A percentile compares a stretch with the other conserved stretches of the same genome.
Conservation (phyloP, 2,888 invertebrate species). For the Acrocyrtus sp. region DNA sequence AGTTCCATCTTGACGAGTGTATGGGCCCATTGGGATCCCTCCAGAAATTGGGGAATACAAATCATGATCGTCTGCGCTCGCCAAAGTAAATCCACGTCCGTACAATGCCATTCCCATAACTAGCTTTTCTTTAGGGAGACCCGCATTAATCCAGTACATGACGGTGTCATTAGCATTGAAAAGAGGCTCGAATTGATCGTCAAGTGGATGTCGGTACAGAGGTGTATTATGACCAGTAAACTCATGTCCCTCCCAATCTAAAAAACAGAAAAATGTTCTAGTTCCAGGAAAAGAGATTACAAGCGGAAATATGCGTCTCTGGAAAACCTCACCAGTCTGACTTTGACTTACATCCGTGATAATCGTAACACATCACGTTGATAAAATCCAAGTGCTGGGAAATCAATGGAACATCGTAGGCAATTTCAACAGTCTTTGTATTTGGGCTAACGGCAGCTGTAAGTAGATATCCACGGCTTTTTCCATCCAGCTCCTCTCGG, state of each 20-base stretch:
- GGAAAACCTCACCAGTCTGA: background rate
- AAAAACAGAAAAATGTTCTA: background rate
- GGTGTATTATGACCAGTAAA: slow-evolving; percentile 65
- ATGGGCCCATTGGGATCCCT: slow-evolving; percentile 66
- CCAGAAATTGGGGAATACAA: slow-evolving; percentile 71
- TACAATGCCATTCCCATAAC: slow-evolving; percentile 78
- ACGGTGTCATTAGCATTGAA: slow-evolving; percentile 67
- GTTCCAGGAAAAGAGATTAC: background rate
- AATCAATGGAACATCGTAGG: slow-evolving; percentile 53
- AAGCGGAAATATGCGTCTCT: background rate
- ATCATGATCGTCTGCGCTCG: slow-evolving; percentile 66
- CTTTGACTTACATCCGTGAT: slow-evolving; percentile 64
- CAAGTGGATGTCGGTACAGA: slow-evolving; percentile 62
- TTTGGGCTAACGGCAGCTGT: slow-evolving; percentile 58
- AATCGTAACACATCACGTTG: slow-evolving; percentile 66
- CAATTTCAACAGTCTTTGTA: slow-evolving; percentile 43
- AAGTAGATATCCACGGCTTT: slow-evolving; percentile 42
- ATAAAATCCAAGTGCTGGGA: slow-evolving; percentile 64
- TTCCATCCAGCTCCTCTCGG: slow-evolving; percentile 33
- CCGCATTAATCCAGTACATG: slow-evolving; percentile 70
- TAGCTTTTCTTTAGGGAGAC: slow-evolving; percentile 74
- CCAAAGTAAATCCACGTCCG: slow-evolving; percentile 75
- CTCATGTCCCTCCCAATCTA: slow-evolving; percentile 52
- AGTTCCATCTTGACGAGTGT: slow-evolving; percentile 65
- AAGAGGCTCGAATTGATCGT: slow-evolving; percentile 56